Evolutionary conservation across 2,888 invertebrate genomes (phyloP).

Genomic region (Stenchaetothrips biformis): DNA sequence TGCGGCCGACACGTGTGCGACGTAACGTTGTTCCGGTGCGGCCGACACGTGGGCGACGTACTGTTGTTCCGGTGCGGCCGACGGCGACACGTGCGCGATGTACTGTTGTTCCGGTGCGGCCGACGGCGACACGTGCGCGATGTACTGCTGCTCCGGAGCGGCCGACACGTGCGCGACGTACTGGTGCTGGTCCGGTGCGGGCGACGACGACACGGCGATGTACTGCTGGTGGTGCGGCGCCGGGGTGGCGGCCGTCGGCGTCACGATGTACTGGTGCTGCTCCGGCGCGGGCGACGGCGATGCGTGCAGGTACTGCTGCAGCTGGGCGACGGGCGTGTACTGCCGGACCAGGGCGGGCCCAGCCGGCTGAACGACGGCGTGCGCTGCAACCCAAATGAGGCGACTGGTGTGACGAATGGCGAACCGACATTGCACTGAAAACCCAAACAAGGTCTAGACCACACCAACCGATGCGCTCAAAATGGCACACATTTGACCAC

Average conservation of each 20-base stretch:
- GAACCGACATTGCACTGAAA: neutral
- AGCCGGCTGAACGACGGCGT: neutral
- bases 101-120: neutral
- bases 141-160: neutral
- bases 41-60: neutral
- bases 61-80: neutral
- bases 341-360: neutral
- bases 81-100: neutral
- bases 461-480: too few relatives aligned
- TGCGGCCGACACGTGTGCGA: neutral
- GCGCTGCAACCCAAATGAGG: neutral
- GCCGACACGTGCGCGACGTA: neutral
- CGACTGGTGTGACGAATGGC: neutral
- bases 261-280: neutral
- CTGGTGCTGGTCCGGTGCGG: neutral
- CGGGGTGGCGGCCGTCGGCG: neutral
- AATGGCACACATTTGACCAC: too few relatives aligned
- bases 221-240: neutral
- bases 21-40: neutral
- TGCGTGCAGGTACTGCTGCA: neutral
- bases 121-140: neutral
- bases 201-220: neutral
- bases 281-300: neutral
- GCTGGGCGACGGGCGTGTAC: conserved; percentile 4
- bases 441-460: neutral